Evolutionary conservation across 2,113 vertebrate species (phyloP).

Genomic region (Tamias sibiricus): DNA sequence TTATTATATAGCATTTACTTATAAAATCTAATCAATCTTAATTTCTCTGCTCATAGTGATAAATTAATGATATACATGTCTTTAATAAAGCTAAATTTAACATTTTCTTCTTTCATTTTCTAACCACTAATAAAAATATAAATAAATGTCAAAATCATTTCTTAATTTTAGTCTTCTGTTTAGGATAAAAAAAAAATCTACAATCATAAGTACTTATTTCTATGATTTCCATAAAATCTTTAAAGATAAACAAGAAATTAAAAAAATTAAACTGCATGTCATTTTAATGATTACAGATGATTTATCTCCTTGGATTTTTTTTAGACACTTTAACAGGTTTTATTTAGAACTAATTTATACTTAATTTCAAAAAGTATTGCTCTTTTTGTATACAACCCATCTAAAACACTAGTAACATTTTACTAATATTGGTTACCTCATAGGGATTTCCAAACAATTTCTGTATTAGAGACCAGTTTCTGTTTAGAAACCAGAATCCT

Average conservation of each 20-base stretch:
- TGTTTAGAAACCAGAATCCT: neutral
- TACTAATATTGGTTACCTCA: neutral
- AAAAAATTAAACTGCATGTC: neutral
- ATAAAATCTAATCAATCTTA: constrained; percentile 3
- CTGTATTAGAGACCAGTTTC: neutral
- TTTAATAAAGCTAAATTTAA: neutral
- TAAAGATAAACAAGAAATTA: neutral
- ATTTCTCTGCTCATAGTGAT: no score
- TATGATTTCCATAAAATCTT: neutral
- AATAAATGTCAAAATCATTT: neutral
- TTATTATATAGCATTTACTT: neutral
- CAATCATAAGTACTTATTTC: neutral
- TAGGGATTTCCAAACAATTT: neutral
- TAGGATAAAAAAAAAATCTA: neutral
- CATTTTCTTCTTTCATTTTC: neutral
- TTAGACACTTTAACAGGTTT: neutral
- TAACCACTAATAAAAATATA: neutral
- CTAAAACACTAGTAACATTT: neutral
- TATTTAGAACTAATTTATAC: neutral
- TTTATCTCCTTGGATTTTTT: neutral
- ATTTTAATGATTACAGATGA: neutral
- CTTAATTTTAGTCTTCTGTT: neutral
- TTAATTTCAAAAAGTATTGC: neutral
- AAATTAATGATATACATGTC: no score
- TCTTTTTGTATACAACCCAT: neutral